phyloP scores from a whole-genome alignment of 2,888 invertebrate genomes.

The Xylota sylvarum region DNA sequence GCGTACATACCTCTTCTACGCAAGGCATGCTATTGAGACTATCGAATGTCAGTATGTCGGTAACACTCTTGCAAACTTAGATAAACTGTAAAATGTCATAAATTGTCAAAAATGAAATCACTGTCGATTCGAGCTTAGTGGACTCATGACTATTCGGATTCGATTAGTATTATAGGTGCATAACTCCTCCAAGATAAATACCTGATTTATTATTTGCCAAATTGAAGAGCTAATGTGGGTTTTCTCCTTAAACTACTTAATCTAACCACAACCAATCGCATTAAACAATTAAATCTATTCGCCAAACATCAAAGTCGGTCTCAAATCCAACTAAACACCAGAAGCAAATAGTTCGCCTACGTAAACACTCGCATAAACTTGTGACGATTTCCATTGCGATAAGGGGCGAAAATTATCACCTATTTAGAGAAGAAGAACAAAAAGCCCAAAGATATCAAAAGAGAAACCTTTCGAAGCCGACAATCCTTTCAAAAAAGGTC shows the following conservation, averaged over 20 bases:
- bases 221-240: background rate
- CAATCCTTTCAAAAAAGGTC: constrained; percentile 33
- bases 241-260: background rate
- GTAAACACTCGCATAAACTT: constrained; percentile 20
- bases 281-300: constrained; percentile 10
- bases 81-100: no score
- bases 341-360: constrained; percentile 38
- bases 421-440: background rate
- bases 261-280: background rate
- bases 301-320: constrained; percentile 53
- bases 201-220: background rate
- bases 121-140: no score
- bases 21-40: no score
- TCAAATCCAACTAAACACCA: constrained; percentile 45
- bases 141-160: no score
- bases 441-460: background rate
- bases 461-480: background rate
- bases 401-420: constrained; percentile 46
- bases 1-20: no score
- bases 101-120: no score
- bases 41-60: no score
- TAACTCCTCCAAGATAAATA: background rate
- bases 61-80: no score
- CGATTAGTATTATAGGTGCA: no score
- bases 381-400: constrained; percentile 29